Evolutionary conservation across 2,113 vertebrate species (phyloP).

Genomic region (Tetraodon nigroviridis): DNA sequence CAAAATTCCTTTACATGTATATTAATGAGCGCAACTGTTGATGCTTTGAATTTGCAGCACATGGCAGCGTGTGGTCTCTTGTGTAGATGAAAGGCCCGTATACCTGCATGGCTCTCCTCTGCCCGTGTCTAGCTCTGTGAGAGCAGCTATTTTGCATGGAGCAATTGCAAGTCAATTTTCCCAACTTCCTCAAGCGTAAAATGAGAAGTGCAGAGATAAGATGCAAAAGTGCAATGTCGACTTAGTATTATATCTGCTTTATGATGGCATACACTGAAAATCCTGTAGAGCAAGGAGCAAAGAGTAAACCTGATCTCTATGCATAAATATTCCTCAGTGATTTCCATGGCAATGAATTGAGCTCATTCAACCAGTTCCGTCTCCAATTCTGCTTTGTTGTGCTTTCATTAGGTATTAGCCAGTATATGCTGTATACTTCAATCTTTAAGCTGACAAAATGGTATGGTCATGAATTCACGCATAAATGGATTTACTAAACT

Average conservation of each 20-base stretch:
- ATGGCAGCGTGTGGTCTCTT: slow-evolving; percentile 16
- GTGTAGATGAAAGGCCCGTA: slow-evolving; percentile 30
- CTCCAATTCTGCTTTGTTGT: slow-evolving; percentile 41
- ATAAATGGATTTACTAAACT: slow-evolving; percentile 54
- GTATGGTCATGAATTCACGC: slow-evolving; percentile 36
- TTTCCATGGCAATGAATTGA: slow-evolving; percentile 28
- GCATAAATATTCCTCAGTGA: slow-evolving; percentile 53
- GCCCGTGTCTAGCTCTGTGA: slow-evolving; percentile 49
- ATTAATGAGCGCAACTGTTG: slow-evolving; percentile 43
- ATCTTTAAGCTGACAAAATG: slow-evolving; percentile 36
- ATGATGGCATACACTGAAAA: slow-evolving; percentile 56
- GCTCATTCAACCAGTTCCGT: slow-evolving; percentile 40
- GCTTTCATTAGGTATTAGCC: slow-evolving; percentile 42
- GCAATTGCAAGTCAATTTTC: slow-evolving; percentile 73
- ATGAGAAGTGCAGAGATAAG: slow-evolving; percentile 69
- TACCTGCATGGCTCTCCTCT: slow-evolving; percentile 53
- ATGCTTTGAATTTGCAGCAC: slow-evolving; percentile 54
- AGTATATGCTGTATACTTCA: slow-evolving; percentile 6
- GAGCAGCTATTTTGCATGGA: slow-evolving; percentile 65
- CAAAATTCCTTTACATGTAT: slow-evolving; percentile 21
- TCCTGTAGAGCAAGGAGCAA: slow-evolving; percentile 44
- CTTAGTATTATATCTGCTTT: slow-evolving; percentile 60
- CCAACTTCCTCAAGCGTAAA: slow-evolving; percentile 68
- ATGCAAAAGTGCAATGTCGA: slow-evolving; percentile 51
- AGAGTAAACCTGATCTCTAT: slow-evolving; percentile 28